A percentile compares a stretch with the other conserved stretches of the same genome.
Conservation (phyloP, 2,113 vertebrate genomes). For the Varanus komodoensis region DNA sequence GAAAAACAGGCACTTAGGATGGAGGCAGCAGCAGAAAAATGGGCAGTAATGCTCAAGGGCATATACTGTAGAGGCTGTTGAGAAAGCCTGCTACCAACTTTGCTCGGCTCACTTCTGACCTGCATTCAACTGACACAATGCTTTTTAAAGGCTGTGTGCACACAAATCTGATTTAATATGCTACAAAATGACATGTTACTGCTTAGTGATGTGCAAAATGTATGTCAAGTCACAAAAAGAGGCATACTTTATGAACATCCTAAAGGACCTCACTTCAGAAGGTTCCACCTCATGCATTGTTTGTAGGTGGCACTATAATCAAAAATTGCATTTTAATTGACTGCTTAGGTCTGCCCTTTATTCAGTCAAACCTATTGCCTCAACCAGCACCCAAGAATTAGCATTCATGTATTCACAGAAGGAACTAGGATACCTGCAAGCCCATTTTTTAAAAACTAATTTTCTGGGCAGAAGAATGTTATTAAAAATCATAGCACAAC, state of each 20-base stretch:
- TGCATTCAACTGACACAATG: neutral
- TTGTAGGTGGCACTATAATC: conserved; percentile 10
- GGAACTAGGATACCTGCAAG: too few species aligned
- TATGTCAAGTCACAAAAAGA: neutral
- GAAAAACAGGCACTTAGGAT: neutral
- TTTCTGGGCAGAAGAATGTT: neutral
- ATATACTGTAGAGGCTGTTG: neutral
- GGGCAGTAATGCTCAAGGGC: neutral
- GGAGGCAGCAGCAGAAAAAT: neutral
- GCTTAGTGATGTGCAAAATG: neutral
- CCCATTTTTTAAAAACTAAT: neutral
- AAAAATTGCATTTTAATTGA: neutral
- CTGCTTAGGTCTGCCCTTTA: neutral
- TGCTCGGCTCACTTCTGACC: neutral
- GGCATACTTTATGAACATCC: neutral
- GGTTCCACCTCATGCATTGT: neutral
- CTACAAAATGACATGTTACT: neutral
- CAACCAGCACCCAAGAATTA: neutral
- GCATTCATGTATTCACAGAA: neutral
- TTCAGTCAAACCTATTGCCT: neutral
- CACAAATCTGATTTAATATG: neutral
- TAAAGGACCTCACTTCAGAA: neutral
- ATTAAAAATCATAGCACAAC: neutral
- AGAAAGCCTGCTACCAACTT: neutral
- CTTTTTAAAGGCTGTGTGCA: too few species aligned